Base-by-base conservation (phyloP, 2,113 vertebrate species). In the Colossoma macropomum region DNA sequence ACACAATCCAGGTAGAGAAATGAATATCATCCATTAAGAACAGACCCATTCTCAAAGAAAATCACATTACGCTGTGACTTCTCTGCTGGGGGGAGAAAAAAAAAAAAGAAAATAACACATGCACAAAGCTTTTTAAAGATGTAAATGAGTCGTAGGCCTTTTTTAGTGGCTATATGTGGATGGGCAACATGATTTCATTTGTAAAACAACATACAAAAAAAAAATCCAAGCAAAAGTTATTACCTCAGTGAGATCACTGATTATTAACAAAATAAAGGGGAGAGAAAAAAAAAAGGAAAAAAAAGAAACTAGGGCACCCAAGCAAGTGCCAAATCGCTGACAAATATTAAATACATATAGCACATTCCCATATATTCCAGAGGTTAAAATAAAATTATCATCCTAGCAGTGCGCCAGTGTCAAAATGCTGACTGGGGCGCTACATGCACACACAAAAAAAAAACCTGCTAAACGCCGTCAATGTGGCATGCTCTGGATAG, bases 21-120 rank as follows among this genome's bases (percentile, higher is more conserved):
- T 86, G 86, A 86, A 86, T 86, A 84, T 88, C 84, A 86, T 81
- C 86, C 84, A 85, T 83, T 84, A 81, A 78, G 79, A 86, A 84
- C 86, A 75, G 79, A 83, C 86, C 80, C 75, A 72, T 73, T 76
- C 77, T 79, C 79, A 79, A 78, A 83, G 77, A 85, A 52, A 52
- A 80, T 75, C 83, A 80, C 80, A 56, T 69, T 30, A 77, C 60
- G 50, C 80, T 65, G 83, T 75, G 78, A 82, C 74, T 65, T 79
- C 86, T 87, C 77, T 69, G 73, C 71, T 77, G 69, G 27, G 45
- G 56, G 19, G 27, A 60, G 41, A 11, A 7, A 7, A 7, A 7
- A 38, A 7, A 7, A 7, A 38, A 38, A 75, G 23, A 38, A 54
- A 34, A 63, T 17, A 25, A 66, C 27, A 30, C 77, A 81, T 83